These are phyloP conservation scores for Mionectes macconnelli DNA, from an alignment of 2,113 vertebrate species.

Conservation along the genomic window DNA sequence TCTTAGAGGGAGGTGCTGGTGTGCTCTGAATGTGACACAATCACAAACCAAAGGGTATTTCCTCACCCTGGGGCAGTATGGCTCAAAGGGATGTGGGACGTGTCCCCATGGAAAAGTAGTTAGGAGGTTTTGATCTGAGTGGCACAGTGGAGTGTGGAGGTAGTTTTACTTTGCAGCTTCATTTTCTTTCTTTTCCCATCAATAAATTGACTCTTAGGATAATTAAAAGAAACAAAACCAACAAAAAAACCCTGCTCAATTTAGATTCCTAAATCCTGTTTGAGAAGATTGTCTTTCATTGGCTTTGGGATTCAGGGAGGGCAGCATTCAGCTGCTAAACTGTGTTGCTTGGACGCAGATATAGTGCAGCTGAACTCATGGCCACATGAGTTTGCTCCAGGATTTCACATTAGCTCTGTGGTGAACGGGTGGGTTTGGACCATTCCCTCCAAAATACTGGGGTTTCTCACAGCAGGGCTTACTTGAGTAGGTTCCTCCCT, in stretches of 20 bases:
- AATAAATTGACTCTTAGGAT: not conserved
- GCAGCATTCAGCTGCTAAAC: not conserved
- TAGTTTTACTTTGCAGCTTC: not conserved
- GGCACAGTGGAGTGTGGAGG: not conserved
- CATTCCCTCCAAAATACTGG: not conserved
- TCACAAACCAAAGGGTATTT: not conserved
- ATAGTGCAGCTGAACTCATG: rapidly evolving
- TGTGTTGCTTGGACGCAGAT: not conserved
- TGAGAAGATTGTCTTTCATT: not conserved
- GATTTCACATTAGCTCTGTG: not conserved
- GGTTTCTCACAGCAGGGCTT: not conserved
- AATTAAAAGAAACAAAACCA: not conserved
- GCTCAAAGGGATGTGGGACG: not conserved
- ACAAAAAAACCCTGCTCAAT: not conserved
- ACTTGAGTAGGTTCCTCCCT: not conserved
- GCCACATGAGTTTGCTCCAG: not conserved
- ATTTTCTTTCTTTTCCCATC: not conserved
- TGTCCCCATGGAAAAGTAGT: not conserved
- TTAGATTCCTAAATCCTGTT: not conserved
- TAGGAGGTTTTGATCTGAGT: not conserved
- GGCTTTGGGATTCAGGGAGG: not conserved
- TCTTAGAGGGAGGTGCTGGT: not conserved
- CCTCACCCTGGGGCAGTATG: not conserved
- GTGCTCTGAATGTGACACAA: not conserved
- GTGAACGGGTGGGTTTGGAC: not conserved